Conservation (phyloP, 2,113 vertebrate genomes). For the Otus sunia region DNA sequence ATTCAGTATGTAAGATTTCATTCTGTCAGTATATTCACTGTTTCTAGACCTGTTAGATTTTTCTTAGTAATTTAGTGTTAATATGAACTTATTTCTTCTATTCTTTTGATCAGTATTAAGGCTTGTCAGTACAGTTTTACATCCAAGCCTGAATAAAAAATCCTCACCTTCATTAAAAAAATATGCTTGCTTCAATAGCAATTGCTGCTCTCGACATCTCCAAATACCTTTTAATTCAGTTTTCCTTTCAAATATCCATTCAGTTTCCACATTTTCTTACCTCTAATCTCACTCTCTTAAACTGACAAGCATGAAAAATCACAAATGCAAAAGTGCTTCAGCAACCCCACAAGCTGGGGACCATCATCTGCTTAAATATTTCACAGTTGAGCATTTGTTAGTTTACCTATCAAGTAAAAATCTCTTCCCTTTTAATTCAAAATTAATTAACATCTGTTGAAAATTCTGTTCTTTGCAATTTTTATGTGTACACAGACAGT, state of each 20-base stretch:
- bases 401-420: neutral
- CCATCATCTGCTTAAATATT: neutral
- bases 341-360: neutral
- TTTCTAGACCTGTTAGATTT: neutral
- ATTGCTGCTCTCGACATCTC: neutral
- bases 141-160: neutral
- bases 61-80: neutral
- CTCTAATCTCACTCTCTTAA: neutral
- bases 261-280: neutral
- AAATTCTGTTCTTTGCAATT: neutral
- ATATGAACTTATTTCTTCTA: neutral
- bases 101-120: neutral
- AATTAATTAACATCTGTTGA: neutral
- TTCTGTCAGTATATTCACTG: neutral
- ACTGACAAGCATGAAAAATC: neutral
- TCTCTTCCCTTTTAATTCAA: neutral
- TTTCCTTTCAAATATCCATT: neutral
- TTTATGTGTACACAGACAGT: neutral
- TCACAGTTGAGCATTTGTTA: neutral
- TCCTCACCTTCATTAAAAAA: neutral
- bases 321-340: neutral
- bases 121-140: neutral
- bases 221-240: neutral
- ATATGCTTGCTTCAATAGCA: neutral
- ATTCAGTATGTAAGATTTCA: neutral